Conservation (phyloP, 2,797 vertebrate species). For the Urosaurus nigricauda region DNA sequence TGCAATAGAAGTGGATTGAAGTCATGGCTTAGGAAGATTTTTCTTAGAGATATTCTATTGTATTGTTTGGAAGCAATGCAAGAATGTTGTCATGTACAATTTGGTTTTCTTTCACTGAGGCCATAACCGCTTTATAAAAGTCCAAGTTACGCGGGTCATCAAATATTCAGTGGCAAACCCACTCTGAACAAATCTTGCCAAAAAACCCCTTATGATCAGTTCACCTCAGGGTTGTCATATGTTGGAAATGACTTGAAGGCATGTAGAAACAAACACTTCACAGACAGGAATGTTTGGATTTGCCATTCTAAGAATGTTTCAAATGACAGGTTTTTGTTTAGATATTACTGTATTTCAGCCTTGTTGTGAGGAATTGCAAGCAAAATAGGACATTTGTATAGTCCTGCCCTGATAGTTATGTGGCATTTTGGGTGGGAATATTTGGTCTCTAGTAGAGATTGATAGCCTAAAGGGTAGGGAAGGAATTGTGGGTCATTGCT, state of each 20-base stretch:
- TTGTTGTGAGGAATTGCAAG: conserved; percentile 2
- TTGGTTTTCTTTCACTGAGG: not conserved
- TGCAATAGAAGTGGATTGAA: not conserved
- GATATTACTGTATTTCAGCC: conserved; percentile 23
- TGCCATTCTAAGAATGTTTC: conserved; percentile 39
- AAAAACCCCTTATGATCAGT: too few relatives aligned
- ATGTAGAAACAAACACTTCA: too few relatives aligned
- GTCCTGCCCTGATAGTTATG: not conserved
- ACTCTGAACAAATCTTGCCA: not conserved
- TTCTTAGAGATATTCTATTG: not conserved
- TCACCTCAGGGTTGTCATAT: too few relatives aligned
- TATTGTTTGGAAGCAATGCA: not conserved
- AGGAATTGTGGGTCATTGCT: conserved; percentile 31
- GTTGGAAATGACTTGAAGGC: too few relatives aligned
- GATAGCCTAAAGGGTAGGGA: not conserved
- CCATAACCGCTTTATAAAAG: not conserved
- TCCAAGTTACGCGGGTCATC: not conserved
- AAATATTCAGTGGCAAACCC: not conserved
- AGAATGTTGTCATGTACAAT: too few relatives aligned
- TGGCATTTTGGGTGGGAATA: conserved; percentile 28
- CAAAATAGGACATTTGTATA: conserved; percentile 14
- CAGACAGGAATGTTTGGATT: not conserved
- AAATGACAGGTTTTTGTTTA: conserved; percentile 16
- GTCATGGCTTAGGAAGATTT: not conserved
- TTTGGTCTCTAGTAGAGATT: conserved; percentile 40